A percentile compares a stretch with the other conserved stretches of the same genome.
These are phyloP conservation scores for Podilymbus podiceps DNA, from an alignment of 2,113 vertebrate species.

Conservation along the genomic window DNA sequence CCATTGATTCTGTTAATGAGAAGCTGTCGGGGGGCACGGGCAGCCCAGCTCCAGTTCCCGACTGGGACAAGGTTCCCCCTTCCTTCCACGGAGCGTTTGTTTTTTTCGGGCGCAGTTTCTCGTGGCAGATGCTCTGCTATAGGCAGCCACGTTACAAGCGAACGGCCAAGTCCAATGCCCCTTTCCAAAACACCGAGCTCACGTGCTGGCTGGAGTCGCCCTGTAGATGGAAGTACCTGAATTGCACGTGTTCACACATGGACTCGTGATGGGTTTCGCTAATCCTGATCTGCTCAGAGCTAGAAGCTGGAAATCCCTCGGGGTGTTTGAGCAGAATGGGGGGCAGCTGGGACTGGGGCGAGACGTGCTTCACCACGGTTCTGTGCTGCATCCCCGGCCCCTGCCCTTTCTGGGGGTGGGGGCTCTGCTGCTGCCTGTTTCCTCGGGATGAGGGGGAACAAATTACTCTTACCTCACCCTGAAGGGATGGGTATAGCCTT, in stretches of 20 bases:
- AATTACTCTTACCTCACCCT: background rate
- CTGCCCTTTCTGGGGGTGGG: background rate
- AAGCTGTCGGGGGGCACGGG: background rate
- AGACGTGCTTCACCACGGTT: background rate
- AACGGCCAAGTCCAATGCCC: rapidly evolving
- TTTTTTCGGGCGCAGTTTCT: background rate
- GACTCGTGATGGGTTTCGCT: rapidly evolving
- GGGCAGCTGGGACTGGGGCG: background rate
- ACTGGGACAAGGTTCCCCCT: background rate
- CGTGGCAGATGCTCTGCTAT: background rate
- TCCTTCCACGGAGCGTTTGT: background rate
- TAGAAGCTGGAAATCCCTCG: background rate
- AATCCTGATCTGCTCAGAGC: background rate
- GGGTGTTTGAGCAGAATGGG: background rate
- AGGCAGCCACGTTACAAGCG: rapidly evolving
- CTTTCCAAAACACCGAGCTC: background rate
- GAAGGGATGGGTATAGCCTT: too few species aligned
- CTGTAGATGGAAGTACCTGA: background rate
- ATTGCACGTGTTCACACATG: rapidly evolving
- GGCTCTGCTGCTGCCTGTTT: background rate
- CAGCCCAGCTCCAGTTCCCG: background rate
- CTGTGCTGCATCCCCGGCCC: rapidly evolving
- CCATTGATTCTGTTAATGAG: background rate
- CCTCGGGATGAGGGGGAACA: background rate
- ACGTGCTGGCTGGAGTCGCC: rapidly evolving